These are phyloP conservation scores for Psilopsiagon aymara DNA, from an alignment of 2,113 vertebrate species.

Conservation along the genomic window DNA sequence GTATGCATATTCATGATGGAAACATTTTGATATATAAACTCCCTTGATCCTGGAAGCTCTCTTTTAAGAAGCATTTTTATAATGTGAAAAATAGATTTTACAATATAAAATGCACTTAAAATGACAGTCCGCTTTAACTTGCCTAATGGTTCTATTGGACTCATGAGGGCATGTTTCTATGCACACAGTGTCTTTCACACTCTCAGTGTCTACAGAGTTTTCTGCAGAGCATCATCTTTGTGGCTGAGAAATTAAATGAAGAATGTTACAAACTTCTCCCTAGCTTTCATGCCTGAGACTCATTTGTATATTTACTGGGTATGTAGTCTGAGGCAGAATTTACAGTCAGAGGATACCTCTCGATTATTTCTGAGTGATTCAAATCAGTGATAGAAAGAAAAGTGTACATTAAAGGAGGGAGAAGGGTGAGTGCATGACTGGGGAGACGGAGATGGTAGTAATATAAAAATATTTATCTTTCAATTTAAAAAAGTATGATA, in stretches of 20 bases:
- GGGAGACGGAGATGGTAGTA: neutral
- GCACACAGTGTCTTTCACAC: neutral
- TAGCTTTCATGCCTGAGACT: neutral
- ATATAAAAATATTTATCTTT: neutral
- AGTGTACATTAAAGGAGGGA: neutral
- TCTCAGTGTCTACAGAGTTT: neutral
- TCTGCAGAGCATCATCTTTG: neutral
- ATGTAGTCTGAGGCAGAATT: neutral
- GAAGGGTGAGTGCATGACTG: neutral
- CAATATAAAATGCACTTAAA: neutral
- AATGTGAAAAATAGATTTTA: neutral
- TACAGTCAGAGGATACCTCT: neutral
- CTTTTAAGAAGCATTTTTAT: neutral
- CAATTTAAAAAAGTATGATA: neutral
- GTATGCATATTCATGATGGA: neutral
- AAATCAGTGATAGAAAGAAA: neutral
- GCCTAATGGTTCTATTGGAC: neutral
- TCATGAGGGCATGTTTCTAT: neutral
- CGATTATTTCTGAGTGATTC: neutral
- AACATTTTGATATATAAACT: neutral
- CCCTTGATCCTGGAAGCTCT: neutral
- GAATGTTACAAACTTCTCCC: neutral
- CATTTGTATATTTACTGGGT: neutral
- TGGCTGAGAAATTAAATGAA: neutral
- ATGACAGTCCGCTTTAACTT: neutral